These are phyloP conservation scores for Poecile montanus DNA, from an alignment of 2,797 vertebrate species.

Conservation along the genomic window DNA sequence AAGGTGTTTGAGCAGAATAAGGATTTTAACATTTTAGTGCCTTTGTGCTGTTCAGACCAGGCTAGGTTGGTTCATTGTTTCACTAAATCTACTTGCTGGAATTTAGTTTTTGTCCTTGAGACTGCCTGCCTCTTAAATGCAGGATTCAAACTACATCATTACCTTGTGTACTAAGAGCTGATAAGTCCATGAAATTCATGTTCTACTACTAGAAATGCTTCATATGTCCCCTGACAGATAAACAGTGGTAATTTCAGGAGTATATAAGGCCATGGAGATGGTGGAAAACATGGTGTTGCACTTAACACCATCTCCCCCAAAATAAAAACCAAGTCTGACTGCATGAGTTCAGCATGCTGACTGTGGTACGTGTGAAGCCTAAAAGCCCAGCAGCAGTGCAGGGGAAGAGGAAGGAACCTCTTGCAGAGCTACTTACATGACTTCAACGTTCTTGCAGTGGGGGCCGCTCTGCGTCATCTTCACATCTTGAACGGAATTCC, in stretches of 20 bases:
- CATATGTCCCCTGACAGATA: neutral
- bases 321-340: neutral
- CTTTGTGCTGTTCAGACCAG: neutral
- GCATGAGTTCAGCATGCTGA: neutral
- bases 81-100: neutral
- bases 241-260: neutral
- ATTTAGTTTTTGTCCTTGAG: neutral
- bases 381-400: neutral
- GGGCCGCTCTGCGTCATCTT: conserved; percentile 75
- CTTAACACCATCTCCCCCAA: neutral
- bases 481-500: conserved; percentile 61
- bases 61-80: neutral
- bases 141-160: neutral
- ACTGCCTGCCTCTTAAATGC: neutral
- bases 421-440: conserved; percentile 74
- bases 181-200: neutral
- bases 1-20: neutral
- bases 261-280: rapidly evolving
- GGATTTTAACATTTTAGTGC: neutral
- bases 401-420: neutral
- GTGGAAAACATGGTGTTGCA: neutral
- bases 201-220: neutral
- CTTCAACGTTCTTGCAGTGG: conserved; percentile 73
- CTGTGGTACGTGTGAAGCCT: rapidly evolving
- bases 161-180: rapidly evolving